phyloP scores from a whole-genome alignment of 2,797 vertebrate genomes.

The Paedocypris micromegethes region DNA sequence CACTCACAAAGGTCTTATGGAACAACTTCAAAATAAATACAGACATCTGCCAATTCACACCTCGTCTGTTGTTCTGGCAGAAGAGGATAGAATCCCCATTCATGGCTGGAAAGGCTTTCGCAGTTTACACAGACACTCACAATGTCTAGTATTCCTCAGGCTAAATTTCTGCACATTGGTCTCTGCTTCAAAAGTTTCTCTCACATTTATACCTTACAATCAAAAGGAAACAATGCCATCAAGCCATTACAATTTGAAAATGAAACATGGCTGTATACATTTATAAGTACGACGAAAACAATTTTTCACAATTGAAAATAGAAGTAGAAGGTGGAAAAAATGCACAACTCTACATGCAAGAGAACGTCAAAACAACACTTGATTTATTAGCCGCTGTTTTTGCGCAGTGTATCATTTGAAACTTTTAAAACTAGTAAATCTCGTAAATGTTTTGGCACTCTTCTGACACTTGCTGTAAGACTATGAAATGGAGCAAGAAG shows the following conservation, averaged over 20 bases:
- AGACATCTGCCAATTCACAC: conserved; percentile 31
- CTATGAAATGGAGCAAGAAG: conserved; percentile 15
- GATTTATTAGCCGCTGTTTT: neutral
- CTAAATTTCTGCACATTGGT: neutral
- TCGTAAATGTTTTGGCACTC: conserved; percentile 9
- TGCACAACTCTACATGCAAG: too few species aligned
- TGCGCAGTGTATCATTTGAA: neutral
- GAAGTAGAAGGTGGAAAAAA: too few species aligned
- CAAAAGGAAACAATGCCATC: too few species aligned
- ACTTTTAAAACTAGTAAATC: neutral
- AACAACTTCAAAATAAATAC: conserved; percentile 14
- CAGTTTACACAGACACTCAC: neutral
- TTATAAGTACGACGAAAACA: too few species aligned
- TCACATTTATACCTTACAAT: conserved; percentile 13
- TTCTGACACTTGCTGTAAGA: conserved; percentile 18
- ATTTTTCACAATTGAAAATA: too few species aligned
- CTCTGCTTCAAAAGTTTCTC: conserved; percentile 30
- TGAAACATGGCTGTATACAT: too few species aligned
- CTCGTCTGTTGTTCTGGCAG: conserved; percentile 19
- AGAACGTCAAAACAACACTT: neutral
- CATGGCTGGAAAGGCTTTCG: conserved; percentile 25
- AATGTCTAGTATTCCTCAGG: conserved; percentile 5
- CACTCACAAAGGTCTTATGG: neutral
- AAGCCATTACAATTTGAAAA: too few species aligned
- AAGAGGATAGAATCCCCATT: conserved; percentile 25